These are phyloP conservation scores for Agonopterix subpropinquella DNA, from an alignment of 2,888 invertebrate genomes.

Conservation along the genomic window DNA sequence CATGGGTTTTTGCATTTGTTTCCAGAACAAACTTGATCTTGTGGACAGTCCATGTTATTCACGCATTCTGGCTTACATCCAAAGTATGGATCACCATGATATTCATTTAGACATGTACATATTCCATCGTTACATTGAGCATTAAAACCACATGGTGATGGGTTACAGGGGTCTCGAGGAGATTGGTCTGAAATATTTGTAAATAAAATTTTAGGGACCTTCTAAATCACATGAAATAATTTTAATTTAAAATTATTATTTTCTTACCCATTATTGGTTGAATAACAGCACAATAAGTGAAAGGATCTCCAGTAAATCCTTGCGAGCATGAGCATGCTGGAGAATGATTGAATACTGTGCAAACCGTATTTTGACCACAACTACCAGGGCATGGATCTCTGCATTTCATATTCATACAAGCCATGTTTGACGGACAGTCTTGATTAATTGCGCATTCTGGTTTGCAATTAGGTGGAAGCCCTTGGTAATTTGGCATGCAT, in stretches of 20 bases:
- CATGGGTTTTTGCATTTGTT: conserved; percentile 87
- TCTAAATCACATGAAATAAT: background rate
- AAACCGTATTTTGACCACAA: conserved; percentile 79
- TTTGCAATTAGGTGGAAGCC: conserved; percentile 83
- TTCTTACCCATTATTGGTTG: conserved; percentile 59
- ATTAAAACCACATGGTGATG: conserved; percentile 82
- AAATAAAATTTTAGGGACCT: background rate
- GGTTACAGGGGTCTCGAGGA: conserved; percentile 79
- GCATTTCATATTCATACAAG: conserved; percentile 85
- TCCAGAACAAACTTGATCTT: conserved; percentile 81
- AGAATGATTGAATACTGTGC: conserved; percentile 80
- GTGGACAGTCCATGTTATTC: conserved; percentile 82
- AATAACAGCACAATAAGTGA: conserved; percentile 75
- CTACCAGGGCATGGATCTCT: conserved; percentile 83
- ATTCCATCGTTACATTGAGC: conserved; percentile 78
- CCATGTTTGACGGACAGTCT: conserved; percentile 81
- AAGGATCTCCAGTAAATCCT: conserved; percentile 87
- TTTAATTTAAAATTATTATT: conserved; percentile 2
- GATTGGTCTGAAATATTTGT: conserved; percentile 39
- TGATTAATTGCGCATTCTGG: conserved; percentile 84
- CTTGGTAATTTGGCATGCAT: conserved; percentile 78
- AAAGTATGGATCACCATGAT: conserved; percentile 83
- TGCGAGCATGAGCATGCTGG: conserved; percentile 81
- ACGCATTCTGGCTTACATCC: conserved; percentile 88
- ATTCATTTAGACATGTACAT: conserved; percentile 83